phyloP scores from a whole-genome alignment of 2,113 vertebrate species.

The Gnathochromis pfefferi region DNA sequence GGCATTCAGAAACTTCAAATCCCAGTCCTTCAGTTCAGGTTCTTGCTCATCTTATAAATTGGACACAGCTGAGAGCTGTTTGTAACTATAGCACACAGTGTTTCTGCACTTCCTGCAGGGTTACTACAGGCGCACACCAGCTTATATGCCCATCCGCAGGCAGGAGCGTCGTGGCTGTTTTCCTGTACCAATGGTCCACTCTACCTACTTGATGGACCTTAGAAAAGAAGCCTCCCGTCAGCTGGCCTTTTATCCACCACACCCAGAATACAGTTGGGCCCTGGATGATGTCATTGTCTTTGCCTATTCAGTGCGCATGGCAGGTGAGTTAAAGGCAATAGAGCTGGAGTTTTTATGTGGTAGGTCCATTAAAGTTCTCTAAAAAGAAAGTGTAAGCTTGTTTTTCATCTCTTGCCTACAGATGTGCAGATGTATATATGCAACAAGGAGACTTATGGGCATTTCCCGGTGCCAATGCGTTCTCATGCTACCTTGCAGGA shows the following conservation, averaged over 20 bases:
- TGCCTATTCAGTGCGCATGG: constrained; percentile 80
- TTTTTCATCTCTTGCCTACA: constrained; percentile 10
- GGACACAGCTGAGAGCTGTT: no score
- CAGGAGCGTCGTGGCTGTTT: constrained; percentile 79
- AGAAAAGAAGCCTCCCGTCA: constrained; percentile 73
- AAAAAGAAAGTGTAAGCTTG: not conserved
- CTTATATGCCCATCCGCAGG: constrained; percentile 82
- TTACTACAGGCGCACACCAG: constrained; percentile 82
- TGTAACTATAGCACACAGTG: not conserved
- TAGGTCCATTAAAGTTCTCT: not conserved
- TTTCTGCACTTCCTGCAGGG: constrained; percentile 60
- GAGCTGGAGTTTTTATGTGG: not conserved
- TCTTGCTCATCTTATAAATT: not conserved
- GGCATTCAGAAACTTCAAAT: not conserved
- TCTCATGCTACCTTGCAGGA: constrained; percentile 76
- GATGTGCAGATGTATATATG: constrained; percentile 87
- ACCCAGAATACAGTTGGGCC: constrained; percentile 80
- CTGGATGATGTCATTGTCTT: constrained; percentile 90
- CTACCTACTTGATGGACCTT: constrained; percentile 82
- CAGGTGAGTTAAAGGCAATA: constrained; percentile 64
- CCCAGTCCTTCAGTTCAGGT: not conserved
- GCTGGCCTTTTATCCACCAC: constrained; percentile 80
- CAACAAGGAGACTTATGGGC: constrained; percentile 80
- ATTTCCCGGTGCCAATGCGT: constrained; percentile 78
- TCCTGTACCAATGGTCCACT: constrained; percentile 87